Evolutionary conservation across 2,888 invertebrate genomes (phyloP).

Genomic region (Gibbula magus): DNA sequence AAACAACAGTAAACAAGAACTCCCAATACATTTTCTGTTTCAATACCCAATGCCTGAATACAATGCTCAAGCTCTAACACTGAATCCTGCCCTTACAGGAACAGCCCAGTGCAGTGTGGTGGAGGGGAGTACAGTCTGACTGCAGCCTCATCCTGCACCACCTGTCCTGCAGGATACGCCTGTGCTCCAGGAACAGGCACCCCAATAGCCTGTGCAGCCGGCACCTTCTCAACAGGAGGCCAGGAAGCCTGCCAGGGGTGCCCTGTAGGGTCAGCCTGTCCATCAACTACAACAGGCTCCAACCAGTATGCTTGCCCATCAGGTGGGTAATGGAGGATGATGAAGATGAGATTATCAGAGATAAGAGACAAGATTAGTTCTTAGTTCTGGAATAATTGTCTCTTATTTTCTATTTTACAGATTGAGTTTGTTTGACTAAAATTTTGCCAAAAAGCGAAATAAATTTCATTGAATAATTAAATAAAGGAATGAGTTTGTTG

Average conservation of each 20-base stretch:
- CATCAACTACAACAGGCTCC: constrained; percentile 55
- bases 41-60: too few relatives aligned
- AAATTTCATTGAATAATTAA: too few relatives aligned
- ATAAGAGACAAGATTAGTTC: too few relatives aligned
- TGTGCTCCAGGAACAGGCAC: constrained; percentile 44
- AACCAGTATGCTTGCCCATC: constrained; percentile 50
- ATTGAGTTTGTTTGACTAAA: too few relatives aligned
- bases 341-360: too few relatives aligned
- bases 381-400: too few relatives aligned
- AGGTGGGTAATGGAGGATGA: constrained; percentile 44
- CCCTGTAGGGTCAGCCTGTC: constrained; percentile 66
- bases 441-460: too few relatives aligned
- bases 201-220: constrained; percentile 51
- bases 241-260: constrained; percentile 55
- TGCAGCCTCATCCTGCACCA: constrained; percentile 50
- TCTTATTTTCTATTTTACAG: too few relatives aligned
- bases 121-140: constrained; percentile 56
- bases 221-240: constrained; percentile 59
- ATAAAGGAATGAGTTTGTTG: too few relatives aligned
- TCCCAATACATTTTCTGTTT: background rate
- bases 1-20: background rate
- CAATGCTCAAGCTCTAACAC: too few relatives aligned
- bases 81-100: constrained; percentile 33
- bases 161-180: constrained; percentile 57
- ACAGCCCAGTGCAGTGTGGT: constrained; percentile 43